phyloP scores from a whole-genome alignment of 2,888 invertebrate species.

The Rhagonycha fulva region DNA sequence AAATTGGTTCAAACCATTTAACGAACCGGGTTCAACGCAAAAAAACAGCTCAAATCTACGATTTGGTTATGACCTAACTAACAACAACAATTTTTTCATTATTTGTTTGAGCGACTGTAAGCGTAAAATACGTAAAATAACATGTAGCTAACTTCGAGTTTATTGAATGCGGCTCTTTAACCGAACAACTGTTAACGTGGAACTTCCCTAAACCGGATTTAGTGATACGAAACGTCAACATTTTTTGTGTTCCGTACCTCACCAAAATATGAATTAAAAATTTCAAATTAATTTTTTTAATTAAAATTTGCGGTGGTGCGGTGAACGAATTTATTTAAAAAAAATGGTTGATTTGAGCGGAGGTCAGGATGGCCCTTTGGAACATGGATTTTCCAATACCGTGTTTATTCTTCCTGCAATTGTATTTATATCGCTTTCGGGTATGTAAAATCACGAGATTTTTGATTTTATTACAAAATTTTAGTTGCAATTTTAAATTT shows the following conservation, averaged over 20 bases:
- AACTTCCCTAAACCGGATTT: neutral
- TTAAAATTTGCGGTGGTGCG: neutral
- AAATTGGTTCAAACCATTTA: too few species aligned
- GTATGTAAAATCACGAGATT: slow-evolving; percentile 59
- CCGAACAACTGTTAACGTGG: neutral
- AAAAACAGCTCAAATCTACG: too few species aligned
- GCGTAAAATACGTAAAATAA: too few species aligned
- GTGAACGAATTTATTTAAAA: neutral
- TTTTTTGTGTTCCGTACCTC: neutral
- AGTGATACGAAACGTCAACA: slow-evolving; percentile 11
- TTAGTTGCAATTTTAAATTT: neutral
- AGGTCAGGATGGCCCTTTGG: slow-evolving; percentile 77
- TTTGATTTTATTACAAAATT: neutral
- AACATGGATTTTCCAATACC: slow-evolving; percentile 85
- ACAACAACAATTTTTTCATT: too few species aligned
- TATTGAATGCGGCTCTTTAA: neutral
- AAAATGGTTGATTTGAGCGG: slow-evolving; percentile 84
- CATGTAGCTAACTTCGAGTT: neutral
- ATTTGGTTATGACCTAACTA: too few species aligned
- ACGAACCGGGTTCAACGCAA: too few species aligned
- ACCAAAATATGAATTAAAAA: neutral
- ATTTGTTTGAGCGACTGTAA: too few species aligned
- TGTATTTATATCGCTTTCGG: slow-evolving; percentile 76
- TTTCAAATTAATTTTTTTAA: slow-evolving; percentile 1
- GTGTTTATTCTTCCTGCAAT: slow-evolving; percentile 87